phyloP scores from a whole-genome alignment of 2,888 invertebrate species.

The Pyrrhosoma nymphula region DNA sequence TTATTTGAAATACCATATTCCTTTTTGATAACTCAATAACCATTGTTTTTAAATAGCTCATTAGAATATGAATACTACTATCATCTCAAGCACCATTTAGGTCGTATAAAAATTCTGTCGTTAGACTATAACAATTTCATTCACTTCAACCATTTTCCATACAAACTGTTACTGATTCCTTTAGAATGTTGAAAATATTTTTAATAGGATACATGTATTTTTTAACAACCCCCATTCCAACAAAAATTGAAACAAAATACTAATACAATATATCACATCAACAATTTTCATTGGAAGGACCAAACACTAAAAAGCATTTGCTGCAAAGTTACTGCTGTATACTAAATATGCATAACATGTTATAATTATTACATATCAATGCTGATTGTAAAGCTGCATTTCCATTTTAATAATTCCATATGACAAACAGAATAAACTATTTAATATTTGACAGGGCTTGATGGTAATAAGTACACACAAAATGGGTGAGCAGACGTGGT shows the following conservation, averaged over 20 bases:
- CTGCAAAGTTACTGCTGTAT: constrained; percentile 62
- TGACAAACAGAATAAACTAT: constrained; percentile 65
- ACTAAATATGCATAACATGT: constrained; percentile 67
- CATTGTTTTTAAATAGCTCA: constrained; percentile 62
- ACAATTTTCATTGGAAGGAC: constrained; percentile 67
- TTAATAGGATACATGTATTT: constrained; percentile 66
- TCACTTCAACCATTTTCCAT: constrained; percentile 67
- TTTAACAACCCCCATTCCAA: constrained; percentile 67
- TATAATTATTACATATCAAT: constrained; percentile 66
- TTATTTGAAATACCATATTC: constrained; percentile 60
- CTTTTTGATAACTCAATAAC: constrained; percentile 64
- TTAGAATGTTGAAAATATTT: constrained; percentile 67
- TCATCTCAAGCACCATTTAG: constrained; percentile 67
- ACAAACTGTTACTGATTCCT: constrained; percentile 67
- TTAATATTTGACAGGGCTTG: constrained; percentile 60
- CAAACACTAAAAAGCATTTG: constrained; percentile 67
- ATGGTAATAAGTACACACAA: constrained; percentile 62
- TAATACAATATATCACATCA: constrained; percentile 67
- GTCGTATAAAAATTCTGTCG: constrained; percentile 66
- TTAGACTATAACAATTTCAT: constrained; percentile 66
- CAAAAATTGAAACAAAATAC: constrained; percentile 64
- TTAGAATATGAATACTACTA: constrained; percentile 66
- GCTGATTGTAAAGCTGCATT: constrained; percentile 65
- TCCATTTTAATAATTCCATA: constrained; percentile 54
- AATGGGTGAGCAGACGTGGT: constrained; percentile 65